phyloP scores from a whole-genome alignment of 2,113 vertebrate genomes.

The Oryzias melastigma region DNA sequence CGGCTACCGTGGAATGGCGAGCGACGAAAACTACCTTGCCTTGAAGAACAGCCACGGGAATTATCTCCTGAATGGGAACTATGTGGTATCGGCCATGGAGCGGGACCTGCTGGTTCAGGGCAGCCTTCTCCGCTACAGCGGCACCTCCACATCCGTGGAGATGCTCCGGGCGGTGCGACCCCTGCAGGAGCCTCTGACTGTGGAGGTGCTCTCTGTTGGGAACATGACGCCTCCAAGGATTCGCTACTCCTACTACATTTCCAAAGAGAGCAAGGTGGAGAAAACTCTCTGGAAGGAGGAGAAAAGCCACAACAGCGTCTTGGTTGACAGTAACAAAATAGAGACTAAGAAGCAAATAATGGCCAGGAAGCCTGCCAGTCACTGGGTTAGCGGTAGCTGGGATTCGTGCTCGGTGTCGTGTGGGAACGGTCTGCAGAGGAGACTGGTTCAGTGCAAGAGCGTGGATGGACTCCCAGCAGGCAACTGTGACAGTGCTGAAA shows the following conservation, averaged over 20 bases:
- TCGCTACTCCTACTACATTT: constrained; percentile 91
- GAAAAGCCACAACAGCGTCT: constrained; percentile 80
- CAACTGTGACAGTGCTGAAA: constrained; percentile 75
- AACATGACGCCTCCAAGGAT: constrained; percentile 96
- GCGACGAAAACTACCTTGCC: constrained; percentile 94
- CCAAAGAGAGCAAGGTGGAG: constrained; percentile 86
- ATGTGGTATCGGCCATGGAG: constrained; percentile 91
- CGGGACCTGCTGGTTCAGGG: constrained; percentile 90
- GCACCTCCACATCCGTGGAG: constrained; percentile 86
- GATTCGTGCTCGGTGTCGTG: constrained; percentile 87
- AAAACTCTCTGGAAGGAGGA: constrained; percentile 79
- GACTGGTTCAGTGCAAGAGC: constrained; percentile 83
- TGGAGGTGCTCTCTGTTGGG: constrained; percentile 94
- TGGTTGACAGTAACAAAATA: constrained; percentile 70
- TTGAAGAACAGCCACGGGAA: constrained; percentile 88
- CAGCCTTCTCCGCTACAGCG: constrained; percentile 90
- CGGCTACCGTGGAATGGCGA: constrained; percentile 88
- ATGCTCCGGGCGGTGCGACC: constrained; percentile 86
- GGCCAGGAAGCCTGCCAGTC: constrained; percentile 66
- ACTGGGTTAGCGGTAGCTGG: constrained; percentile 88
- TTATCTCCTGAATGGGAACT: constrained; percentile 93
- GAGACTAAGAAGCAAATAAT: constrained; percentile 71
- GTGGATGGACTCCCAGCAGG: constrained; percentile 71
- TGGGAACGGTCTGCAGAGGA: constrained; percentile 85
- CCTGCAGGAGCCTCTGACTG: constrained; percentile 86